Conservation (phyloP, 2,888 invertebrate species). For the Miltochrista miniata region DNA sequence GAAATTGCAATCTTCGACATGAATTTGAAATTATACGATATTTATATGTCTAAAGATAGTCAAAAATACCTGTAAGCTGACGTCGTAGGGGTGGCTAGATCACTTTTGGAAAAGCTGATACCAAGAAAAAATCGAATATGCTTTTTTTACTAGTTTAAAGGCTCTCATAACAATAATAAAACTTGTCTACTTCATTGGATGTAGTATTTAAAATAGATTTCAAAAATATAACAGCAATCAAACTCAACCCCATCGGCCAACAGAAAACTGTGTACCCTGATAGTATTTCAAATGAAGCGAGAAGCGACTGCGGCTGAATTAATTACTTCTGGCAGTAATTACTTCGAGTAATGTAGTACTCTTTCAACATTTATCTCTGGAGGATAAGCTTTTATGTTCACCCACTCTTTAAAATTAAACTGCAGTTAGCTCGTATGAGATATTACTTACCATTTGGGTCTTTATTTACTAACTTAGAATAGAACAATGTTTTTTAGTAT, state of each 20-base stretch:
- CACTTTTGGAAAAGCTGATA: too few species aligned
- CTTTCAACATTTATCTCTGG: conserved; percentile 46
- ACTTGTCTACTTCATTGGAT: neutral
- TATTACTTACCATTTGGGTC: conserved; percentile 31
- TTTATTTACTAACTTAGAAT: neutral
- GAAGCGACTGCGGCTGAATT: conserved; percentile 36
- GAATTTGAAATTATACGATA: too few species aligned
- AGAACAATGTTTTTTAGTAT: too few species aligned
- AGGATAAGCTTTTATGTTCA: conserved; percentile 40
- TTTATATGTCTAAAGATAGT: neutral
- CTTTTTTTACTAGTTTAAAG: too few species aligned
- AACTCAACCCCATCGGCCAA: conserved; percentile 24
- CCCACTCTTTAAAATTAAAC: conserved; percentile 38
- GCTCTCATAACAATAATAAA: neutral
- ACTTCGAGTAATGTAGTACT: conserved; percentile 45
- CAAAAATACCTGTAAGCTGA: neutral
- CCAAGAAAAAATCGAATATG: too few species aligned
- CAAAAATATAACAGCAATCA: conserved; percentile 12
- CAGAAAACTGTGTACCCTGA: conserved; percentile 30
- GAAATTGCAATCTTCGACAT: too few species aligned
- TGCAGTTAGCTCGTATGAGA: conserved; percentile 24
- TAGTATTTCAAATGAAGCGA: conserved; percentile 33
- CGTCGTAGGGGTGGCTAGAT: too few species aligned
- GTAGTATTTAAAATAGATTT: neutral
- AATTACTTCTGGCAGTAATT: conserved; percentile 47